Evolutionary conservation across 2,888 invertebrate species (phyloP), one percentile per base, ranked within the genome.

Genomic region (Clepsis dumicolana): DNA sequence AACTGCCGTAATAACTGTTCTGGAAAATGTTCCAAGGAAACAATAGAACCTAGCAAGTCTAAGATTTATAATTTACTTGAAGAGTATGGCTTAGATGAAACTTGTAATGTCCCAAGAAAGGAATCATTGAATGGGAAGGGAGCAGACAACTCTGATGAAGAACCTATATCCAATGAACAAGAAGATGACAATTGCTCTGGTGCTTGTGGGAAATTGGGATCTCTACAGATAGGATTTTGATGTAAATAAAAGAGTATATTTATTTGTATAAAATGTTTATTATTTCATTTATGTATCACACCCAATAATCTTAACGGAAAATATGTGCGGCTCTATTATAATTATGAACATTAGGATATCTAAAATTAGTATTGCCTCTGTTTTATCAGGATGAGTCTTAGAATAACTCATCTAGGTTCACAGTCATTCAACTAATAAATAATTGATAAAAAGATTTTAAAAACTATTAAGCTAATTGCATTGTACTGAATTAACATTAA

Each of bases 151-250:
- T 71, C 71, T 63, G 74, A 73, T 67, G 77, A 80, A 16, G 70
- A 77, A 29, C 72, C 35, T 4, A 27, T 66, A 27, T 60, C 75
- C 4, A 77, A 75, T 53, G 75, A 73, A 4, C 73, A 80, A 14
- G 80, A 83, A 70, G 89, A 87, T 14, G 84, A 90, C 44, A 80
- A 87, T 4, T 93, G 93, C 77, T 80, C 84, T 2, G 84, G 88
- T 0, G 72, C 84, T 16, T 93, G 93, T 70, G 89, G 91, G 4
- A 81, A 82, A 64, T 74, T 83, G 69, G 88, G 85, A 56, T 84
- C 88, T 8, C 61, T 84, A 71, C 83, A 84, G n/a, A 82, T 89
- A 79, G 84, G 83, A 71, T 90, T 89, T 74, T 90, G 74, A 87
- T 64, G 56, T 27, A 38, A 72, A 68, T 48, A 2, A 54, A 76